Evolutionary conservation across 2,797 vertebrate species (phyloP), one percentile per base, ranked within the genome.

Genomic region (Sebastes minor): DNA sequence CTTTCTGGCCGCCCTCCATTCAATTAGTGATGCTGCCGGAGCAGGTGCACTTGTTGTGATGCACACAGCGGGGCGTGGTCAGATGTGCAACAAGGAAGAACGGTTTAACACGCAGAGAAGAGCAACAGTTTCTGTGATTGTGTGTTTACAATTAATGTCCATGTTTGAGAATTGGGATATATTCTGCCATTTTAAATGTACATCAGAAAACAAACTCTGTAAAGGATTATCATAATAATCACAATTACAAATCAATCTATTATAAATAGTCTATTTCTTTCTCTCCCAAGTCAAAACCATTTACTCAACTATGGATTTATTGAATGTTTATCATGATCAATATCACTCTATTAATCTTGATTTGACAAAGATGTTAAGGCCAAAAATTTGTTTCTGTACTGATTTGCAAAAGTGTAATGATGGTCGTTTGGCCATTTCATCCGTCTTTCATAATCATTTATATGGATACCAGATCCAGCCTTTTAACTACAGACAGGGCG

Each of bases 381-480:
- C 92, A 90, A 85, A 67, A 59, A 42, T 55, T 22, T 71, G 49
- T 46, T 60, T 86, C 60, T 88, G 75, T 81, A 76, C 64, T 76
- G 82, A 88, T 91, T 89, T 88, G 85, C 75, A 87, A 82, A 86
- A 87, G 80, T 87, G 83, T 86, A 77, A 77, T 78, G 82, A 87
- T 80, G 68, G 84, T 86, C 70, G 64, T 89, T 90, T 84, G 86
- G 88, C 84, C 84, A 28, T 90, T 85, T 82, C n/a, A 81, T 85
- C 78, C n/a, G 62, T 82, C 78, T 83, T 84, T 74, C 42, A 71
- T 80, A 78, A 86, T 90, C 62, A 76, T 84, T 83, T 83, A 63
- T 78, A 69, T 76, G 91, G 92, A 94, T 89, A 89, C 92, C 91
- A 88, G 92, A 91, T 93, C 92, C 93, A 91, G 81, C 82, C 79